Conservation (phyloP, 2,113 vertebrate genomes). For the Struthidea cinerea region DNA sequence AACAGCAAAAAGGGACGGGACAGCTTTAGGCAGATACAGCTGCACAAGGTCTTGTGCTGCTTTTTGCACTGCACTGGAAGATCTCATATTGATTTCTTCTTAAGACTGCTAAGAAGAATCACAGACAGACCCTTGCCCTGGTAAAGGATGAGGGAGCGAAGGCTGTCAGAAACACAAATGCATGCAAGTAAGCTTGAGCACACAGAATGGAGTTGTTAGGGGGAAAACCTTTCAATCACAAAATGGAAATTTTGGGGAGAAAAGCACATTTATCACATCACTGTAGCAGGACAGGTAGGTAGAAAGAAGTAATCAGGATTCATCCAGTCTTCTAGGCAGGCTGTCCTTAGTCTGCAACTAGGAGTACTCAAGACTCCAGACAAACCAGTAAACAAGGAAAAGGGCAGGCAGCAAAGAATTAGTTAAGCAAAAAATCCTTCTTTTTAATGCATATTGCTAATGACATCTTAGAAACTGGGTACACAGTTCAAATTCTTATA, state of each 20-base stretch:
- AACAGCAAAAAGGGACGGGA: not conserved
- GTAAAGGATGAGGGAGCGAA: not conserved
- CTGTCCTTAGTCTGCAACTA: not conserved
- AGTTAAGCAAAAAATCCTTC: not conserved
- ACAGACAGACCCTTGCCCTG: not conserved
- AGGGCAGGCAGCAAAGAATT: not conserved
- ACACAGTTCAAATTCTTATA: not conserved
- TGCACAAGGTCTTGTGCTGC: not conserved
- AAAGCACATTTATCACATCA: not conserved
- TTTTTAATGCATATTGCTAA: not conserved
- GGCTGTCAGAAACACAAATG: not conserved
- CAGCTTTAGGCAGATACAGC: not conserved
- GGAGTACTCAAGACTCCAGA: not conserved
- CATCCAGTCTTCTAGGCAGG: not conserved
- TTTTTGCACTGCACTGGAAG: not conserved
- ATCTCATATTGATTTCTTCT: not conserved
- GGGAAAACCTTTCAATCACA: not conserved
- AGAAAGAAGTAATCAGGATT: not conserved
- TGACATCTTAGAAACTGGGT: not conserved
- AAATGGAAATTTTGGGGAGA: not conserved
- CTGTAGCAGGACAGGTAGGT: not conserved
- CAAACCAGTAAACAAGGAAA: not conserved
- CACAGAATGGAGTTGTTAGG: not conserved
- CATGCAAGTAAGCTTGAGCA: not conserved
- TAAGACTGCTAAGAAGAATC: not conserved